Conservation (phyloP, 2,113 vertebrate genomes). For the Phalacrocorax carbo region DNA sequence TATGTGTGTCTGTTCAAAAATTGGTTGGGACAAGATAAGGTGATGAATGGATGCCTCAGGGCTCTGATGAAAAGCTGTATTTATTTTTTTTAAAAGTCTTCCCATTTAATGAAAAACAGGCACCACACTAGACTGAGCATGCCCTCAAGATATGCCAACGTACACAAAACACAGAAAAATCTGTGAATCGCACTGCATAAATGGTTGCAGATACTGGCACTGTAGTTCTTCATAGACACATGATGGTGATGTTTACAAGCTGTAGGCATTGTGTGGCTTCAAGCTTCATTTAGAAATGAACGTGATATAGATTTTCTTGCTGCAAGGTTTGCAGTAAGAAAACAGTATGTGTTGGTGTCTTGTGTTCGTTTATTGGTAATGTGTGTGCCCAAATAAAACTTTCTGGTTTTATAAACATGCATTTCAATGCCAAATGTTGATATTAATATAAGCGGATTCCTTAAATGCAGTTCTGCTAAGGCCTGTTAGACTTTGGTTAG, state of each 20-base stretch:
- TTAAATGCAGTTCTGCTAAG: not conserved
- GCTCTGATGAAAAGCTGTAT: constrained; percentile 28
- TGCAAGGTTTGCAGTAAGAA: not conserved
- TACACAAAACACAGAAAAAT: constrained; percentile 22
- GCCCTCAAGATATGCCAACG: constrained; percentile 37
- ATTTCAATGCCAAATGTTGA: not conserved
- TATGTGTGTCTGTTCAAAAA: not conserved
- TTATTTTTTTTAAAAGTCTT: constrained; percentile 19
- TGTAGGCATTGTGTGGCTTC: not conserved
- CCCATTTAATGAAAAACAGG: constrained; percentile 39
- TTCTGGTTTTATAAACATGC: not conserved
- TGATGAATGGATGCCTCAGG: constrained; percentile 26
- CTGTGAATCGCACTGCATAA: not conserved
- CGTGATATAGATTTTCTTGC: not conserved
- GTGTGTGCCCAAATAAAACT: not conserved
- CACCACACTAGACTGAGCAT: constrained; percentile 34
- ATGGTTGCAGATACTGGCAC: constrained; percentile 6
- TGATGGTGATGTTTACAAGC: not conserved
- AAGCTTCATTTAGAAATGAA: not conserved
- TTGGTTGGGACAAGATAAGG: constrained; percentile 28
- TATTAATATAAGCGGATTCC: not conserved
- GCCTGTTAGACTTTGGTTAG: not conserved
- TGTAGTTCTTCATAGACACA: not conserved
- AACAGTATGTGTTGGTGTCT: not conserved
- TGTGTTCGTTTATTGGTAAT: not conserved